phyloP scores from a whole-genome alignment of 2,888 invertebrate species.

The Habroteleia sp. region DNA sequence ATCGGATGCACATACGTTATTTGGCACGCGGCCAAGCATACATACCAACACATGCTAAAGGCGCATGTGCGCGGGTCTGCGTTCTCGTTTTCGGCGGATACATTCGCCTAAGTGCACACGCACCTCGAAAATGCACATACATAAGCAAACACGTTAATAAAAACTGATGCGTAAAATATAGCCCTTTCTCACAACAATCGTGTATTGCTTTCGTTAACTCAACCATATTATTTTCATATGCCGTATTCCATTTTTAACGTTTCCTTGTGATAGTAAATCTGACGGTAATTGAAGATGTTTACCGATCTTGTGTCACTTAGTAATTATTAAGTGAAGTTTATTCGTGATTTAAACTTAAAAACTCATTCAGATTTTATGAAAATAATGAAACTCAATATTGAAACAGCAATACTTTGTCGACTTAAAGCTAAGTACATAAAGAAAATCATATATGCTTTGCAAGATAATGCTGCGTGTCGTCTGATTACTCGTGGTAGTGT shows the following conservation, averaged over 20 bases:
- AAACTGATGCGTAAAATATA: slow-evolving; percentile 35
- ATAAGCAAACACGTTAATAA: slow-evolving; percentile 52
- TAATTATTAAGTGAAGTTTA: too few relatives aligned
- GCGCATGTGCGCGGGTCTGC: slow-evolving; percentile 50
- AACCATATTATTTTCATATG: too few relatives aligned
- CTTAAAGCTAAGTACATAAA: not conserved
- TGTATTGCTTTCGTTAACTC: too few relatives aligned
- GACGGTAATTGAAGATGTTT: too few relatives aligned
- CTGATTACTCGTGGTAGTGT: slow-evolving; percentile 15
- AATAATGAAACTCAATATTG: not conserved
- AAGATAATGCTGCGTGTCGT: slow-evolving; percentile 19
- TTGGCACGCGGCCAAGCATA: slow-evolving; percentile 75
- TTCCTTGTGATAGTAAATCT: too few relatives aligned
- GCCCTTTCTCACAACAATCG: too few relatives aligned
- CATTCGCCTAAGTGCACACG: slow-evolving; percentile 56
- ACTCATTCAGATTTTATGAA: too few relatives aligned
- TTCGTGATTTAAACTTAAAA: too few relatives aligned
- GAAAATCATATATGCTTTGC: slow-evolving; percentile 8
- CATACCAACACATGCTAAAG: slow-evolving; percentile 60
- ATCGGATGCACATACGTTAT: slow-evolving; percentile 70
- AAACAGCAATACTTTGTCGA: not conserved
- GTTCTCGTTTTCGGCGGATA: slow-evolving; percentile 64
- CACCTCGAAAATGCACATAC: slow-evolving; percentile 47
- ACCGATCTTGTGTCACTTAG: too few relatives aligned
- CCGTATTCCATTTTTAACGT: too few relatives aligned